Conservation (phyloP, 2,888 invertebrate genomes). For the Melolontha melolontha region DNA sequence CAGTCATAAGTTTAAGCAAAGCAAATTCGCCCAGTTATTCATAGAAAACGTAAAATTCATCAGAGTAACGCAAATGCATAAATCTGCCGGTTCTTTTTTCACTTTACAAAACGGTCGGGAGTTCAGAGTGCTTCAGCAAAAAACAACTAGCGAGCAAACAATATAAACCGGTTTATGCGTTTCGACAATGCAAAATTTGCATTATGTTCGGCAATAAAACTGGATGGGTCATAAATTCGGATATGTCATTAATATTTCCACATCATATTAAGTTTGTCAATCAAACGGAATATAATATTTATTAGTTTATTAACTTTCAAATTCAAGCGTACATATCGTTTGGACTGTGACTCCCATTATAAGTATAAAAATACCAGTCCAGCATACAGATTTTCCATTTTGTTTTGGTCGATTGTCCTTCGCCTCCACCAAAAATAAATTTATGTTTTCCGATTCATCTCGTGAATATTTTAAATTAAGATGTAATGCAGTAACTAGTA, state of each 20-base stretch:
- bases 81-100: background rate
- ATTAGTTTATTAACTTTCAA: conserved; percentile 33
- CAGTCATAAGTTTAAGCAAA: no score
- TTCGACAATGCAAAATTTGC: conserved; percentile 1
- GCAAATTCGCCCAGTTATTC: no score
- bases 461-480: no score
- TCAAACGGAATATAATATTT: conserved; percentile 38
- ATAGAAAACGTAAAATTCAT: no score
- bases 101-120: background rate
- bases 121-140: background rate
- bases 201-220: conserved; percentile 23
- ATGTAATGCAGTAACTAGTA: no score
- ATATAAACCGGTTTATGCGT: conserved; percentile 29
- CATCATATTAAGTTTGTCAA: conserved; percentile 26
- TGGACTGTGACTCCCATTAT: background rate
- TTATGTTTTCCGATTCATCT: no score
- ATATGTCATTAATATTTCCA: conserved; percentile 34
- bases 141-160: background rate
- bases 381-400: no score
- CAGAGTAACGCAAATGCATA: no score
- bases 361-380: background rate
- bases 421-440: no score
- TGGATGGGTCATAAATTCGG: conserved; percentile 25
- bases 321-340: background rate
- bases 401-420: no score